A percentile compares a stretch with the other conserved stretches of the same genome.
Evolutionary conservation across 1,140 invertebrate genomes (phyloP).

Genomic region (Plodia interpunctella): DNA sequence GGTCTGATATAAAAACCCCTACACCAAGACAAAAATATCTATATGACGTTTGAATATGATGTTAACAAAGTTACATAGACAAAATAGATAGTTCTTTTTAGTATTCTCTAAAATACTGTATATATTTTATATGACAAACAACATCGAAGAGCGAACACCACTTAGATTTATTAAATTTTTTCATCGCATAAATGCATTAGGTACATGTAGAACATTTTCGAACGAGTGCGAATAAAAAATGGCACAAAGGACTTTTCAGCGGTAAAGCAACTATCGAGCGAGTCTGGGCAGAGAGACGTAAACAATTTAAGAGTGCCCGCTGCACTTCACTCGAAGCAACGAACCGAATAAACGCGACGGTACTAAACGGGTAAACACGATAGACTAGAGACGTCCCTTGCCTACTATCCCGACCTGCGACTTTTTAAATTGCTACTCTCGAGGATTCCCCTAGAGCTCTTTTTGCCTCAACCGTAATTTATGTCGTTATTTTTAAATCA

Average conservation of each 20-base stretch:
- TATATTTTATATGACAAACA: no score
- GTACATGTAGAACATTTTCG: neutral
- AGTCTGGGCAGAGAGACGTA: constrained; percentile 37
- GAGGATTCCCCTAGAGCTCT: neutral
- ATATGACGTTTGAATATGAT: neutral
- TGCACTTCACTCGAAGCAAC: constrained; percentile 47
- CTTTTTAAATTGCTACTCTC: constrained; percentile 23
- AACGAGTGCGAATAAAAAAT: constrained; percentile 31
- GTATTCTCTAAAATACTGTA: no score
- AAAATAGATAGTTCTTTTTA: no score
- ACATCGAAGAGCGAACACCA: no score
- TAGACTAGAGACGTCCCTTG: constrained; percentile 19
- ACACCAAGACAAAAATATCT: neutral
- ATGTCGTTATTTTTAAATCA: neutral
- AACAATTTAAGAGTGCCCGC: constrained; percentile 51
- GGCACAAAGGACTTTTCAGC: constrained; percentile 27
- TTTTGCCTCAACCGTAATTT: neutral
- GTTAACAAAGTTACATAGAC: no score
- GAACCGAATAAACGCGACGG: constrained; percentile 42
- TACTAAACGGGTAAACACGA: constrained; percentile 35
- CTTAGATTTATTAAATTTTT: neutral
- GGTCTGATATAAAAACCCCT: neutral
- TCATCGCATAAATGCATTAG: neutral
- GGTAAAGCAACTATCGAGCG: constrained; percentile 24
- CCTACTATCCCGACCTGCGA: constrained; percentile 18